Conservation (phyloP, 2,113 vertebrate genomes). For the Nesoenas mayeri region DNA sequence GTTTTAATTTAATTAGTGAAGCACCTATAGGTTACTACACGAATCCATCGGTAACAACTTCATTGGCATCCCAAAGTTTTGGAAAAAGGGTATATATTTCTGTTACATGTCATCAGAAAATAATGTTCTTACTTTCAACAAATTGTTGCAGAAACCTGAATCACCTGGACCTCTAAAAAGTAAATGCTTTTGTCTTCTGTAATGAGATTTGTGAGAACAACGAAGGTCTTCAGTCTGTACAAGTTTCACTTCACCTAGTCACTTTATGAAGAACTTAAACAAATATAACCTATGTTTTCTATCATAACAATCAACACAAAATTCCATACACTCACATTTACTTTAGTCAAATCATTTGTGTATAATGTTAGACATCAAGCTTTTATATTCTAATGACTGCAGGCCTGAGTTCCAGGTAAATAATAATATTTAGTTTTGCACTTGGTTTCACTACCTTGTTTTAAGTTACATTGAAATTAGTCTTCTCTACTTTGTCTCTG, state of each 20-base stretch:
- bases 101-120: background rate
- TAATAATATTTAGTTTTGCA: background rate
- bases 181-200: background rate
- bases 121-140: background rate
- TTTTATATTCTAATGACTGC: background rate
- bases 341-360: background rate
- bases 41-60: background rate
- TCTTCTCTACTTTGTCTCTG: background rate
- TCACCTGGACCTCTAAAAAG: background rate
- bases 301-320: background rate
- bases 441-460: background rate
- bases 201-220: background rate
- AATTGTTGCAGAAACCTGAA: background rate
- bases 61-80: background rate
- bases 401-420: background rate
- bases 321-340: background rate
- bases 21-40: background rate
- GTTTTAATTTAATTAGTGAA: background rate
- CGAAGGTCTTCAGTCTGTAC: background rate
- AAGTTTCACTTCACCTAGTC: background rate
- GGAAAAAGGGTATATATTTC: background rate
- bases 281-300: background rate
- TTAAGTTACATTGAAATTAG: background rate
- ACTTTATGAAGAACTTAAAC: background rate
- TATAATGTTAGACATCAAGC: background rate